Conservation (phyloP, 2,113 vertebrate genomes). For the Syngnathoides biaculeatus region DNA sequence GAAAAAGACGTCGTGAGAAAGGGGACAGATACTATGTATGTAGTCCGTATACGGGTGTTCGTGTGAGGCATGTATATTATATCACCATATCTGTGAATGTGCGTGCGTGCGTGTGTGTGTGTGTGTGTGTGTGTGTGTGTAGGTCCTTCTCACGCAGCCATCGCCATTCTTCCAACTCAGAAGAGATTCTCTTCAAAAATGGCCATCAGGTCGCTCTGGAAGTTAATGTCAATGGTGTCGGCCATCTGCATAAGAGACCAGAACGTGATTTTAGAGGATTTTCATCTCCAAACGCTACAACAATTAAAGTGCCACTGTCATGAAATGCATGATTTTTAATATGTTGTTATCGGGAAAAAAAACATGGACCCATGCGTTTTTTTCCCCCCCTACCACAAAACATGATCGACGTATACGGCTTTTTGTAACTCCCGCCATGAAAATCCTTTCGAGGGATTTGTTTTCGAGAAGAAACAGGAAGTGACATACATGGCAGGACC, state of each 20-base stretch:
- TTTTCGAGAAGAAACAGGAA: too few relatives aligned
- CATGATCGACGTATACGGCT: too few relatives aligned
- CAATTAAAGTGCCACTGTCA: too few relatives aligned
- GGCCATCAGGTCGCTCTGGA: slow-evolving; percentile 93
- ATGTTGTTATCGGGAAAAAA: too few relatives aligned
- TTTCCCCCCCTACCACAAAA: too few relatives aligned
- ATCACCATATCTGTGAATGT: not conserved
- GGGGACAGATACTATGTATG: slow-evolving; percentile 37
- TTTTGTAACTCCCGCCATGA: too few relatives aligned
- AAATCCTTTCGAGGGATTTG: too few relatives aligned
- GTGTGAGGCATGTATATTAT: not conserved
- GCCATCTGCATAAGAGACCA: slow-evolving; percentile 74
- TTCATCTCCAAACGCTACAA: too few relatives aligned
- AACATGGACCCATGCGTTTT: too few relatives aligned
- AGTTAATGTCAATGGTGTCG: slow-evolving; percentile 93
- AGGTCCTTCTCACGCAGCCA: slow-evolving; percentile 50
- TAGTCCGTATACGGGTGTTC: slow-evolving; percentile 16
- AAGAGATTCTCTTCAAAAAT: slow-evolving; percentile 94
- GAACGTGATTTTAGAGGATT: not conserved
- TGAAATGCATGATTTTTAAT: too few relatives aligned
- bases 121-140: slow-evolving; percentile 18
- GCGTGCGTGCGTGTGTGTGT: slow-evolving; percentile 18
- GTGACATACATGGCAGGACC: too few relatives aligned
- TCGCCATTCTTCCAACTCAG: slow-evolving; percentile 62
- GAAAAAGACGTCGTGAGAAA: slow-evolving; percentile 36